These are phyloP conservation scores for Ceryle rudis DNA, from an alignment of 2,797 vertebrate genomes.

Conservation along the genomic window DNA sequence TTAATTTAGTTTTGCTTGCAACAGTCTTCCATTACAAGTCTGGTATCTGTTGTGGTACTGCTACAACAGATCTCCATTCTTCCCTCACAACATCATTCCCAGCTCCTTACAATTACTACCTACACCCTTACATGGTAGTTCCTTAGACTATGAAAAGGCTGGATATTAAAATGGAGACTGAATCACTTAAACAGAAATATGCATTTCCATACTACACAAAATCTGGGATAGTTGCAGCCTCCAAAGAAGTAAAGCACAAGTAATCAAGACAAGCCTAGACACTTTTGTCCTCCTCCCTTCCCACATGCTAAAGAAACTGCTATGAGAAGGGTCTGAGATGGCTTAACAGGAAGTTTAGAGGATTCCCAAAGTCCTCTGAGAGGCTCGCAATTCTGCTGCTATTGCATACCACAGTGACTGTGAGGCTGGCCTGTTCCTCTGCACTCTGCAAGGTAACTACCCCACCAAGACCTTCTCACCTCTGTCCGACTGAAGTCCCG, in stretches of 20 bases:
- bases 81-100: neutral
- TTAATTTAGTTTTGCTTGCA: neutral
- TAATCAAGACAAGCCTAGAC: neutral
- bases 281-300: neutral
- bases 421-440: neutral
- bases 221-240: neutral
- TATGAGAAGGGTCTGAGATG: neutral
- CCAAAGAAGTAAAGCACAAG: neutral
- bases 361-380: neutral
- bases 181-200: neutral
- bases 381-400: neutral
- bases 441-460: neutral
- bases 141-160: neutral
- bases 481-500: slow-evolving; percentile 70
- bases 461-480: slow-evolving; percentile 54
- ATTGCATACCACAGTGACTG: neutral
- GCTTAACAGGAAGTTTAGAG: neutral
- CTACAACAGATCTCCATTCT: neutral
- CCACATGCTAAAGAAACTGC: neutral
- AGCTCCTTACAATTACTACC: neutral
- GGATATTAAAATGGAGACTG: neutral
- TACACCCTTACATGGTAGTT: neutral
- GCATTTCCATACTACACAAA: neutral
- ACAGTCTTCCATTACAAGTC: neutral
- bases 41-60: neutral